These are phyloP conservation scores for Sinocyclocheilus rhinocerous DNA, from an alignment of 2,113 vertebrate genomes.

Conservation along the genomic window DNA sequence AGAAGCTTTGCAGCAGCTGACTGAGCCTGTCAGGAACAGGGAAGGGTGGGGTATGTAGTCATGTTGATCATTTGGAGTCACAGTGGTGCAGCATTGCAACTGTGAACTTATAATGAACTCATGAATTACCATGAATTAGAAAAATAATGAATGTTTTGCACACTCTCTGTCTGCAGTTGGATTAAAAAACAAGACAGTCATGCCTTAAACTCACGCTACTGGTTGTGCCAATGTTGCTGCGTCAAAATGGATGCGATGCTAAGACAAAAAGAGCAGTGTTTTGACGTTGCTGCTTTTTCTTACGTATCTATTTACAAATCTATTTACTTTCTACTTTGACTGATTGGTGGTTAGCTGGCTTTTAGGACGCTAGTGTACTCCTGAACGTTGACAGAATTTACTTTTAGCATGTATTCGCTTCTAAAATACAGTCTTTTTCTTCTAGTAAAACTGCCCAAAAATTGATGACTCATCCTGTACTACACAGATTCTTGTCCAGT, in stretches of 20 bases:
- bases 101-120: background rate
- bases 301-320: background rate
- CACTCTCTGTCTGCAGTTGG: background rate
- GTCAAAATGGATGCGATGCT: background rate
- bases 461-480: background rate
- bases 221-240: too few relatives aligned
- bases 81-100: too few relatives aligned
- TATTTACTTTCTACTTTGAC: background rate
- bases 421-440: too few relatives aligned
- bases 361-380: background rate
- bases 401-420: too few relatives aligned
- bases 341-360: background rate
- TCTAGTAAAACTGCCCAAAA: background rate
- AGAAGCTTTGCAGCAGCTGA: slow-evolving; percentile 4
- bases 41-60: background rate
- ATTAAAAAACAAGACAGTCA: too few relatives aligned
- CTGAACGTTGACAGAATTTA: too few relatives aligned
- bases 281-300: background rate
- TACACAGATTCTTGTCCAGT: too few relatives aligned
- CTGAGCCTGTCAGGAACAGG: background rate
- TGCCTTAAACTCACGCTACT: too few relatives aligned
- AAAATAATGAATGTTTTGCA: background rate
- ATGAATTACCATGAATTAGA: background rate
- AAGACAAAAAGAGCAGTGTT: background rate
- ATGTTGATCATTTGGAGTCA: background rate